Percentiles rank a stretch among this genome's conserved stretches.
Evolutionary conservation across 2,888 invertebrate species (phyloP).

Genomic region (Bimastos eiseni): DNA sequence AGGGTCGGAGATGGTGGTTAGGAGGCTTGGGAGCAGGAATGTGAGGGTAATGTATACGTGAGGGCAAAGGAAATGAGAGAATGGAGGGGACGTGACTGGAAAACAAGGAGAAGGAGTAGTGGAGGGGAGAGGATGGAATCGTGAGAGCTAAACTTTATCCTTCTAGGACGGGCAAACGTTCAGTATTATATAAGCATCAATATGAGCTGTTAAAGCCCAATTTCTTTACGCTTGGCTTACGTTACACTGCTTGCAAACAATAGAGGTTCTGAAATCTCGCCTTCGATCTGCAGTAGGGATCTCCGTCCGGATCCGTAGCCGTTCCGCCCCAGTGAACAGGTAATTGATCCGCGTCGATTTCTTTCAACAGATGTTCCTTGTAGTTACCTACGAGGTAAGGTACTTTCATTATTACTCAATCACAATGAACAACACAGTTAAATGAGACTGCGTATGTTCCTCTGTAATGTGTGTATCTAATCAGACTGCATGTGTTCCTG

Average conservation of each 20-base stretch:
- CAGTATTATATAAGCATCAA: too few relatives aligned
- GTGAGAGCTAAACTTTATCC: too few relatives aligned
- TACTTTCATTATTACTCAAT: not conserved
- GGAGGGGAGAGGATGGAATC: too few relatives aligned
- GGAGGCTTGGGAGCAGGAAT: too few relatives aligned
- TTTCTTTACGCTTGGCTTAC: not conserved
- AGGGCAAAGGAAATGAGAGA: too few relatives aligned
- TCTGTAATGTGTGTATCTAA: too few relatives aligned
- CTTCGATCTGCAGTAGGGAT: slow-evolving; percentile 38
- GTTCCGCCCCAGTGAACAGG: slow-evolving; percentile 45
- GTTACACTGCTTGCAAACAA: not conserved
- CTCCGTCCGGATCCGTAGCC: slow-evolving; percentile 41
- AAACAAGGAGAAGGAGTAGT: too few relatives aligned
- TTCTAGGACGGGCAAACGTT: too few relatives aligned
- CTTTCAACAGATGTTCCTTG: slow-evolving; percentile 40
- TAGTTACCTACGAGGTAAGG: slow-evolving; percentile 36
- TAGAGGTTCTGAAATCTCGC: slow-evolving; percentile 20
- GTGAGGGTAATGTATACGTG: too few relatives aligned
- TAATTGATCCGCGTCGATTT: slow-evolving; percentile 42
- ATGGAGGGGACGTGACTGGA: too few relatives aligned
- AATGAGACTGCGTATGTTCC: not conserved
- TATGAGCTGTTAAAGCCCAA: not conserved
- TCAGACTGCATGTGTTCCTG: not conserved
- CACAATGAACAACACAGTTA: not conserved
- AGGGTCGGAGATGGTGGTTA: too few relatives aligned